Evolutionary conservation across 2,888 invertebrate genomes (phyloP).

Genomic region (Cancer borealis): DNA sequence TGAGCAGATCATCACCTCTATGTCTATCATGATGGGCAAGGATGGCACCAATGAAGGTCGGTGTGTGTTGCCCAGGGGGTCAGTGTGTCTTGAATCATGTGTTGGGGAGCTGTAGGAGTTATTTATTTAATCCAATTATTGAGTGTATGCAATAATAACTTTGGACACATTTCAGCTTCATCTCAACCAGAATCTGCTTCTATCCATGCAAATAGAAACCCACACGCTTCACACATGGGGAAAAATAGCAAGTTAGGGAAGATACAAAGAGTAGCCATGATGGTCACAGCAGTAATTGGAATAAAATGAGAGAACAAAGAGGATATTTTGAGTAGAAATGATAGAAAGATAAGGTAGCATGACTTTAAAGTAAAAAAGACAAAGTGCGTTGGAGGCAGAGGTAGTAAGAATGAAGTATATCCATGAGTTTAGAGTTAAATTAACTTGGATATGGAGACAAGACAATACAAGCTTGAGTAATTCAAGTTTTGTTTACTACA

Average conservation of each 20-base stretch:
- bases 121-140: background rate
- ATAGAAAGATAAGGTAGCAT: background rate
- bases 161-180: background rate
- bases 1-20: conserved; percentile 93
- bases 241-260: background rate
- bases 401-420: background rate
- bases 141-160: background rate
- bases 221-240: background rate
- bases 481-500: background rate
- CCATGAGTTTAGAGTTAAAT: background rate
- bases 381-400: too few species aligned
- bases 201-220: background rate
- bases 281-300: background rate
- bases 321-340: background rate
- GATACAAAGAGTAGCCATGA: background rate
- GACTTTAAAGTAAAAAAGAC: background rate
- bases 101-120: background rate
- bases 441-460: background rate
- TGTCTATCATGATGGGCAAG: conserved; percentile 91
- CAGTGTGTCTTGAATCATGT: background rate
- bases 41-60: conserved; percentile 85
- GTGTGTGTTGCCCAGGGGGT: background rate
- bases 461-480: background rate
- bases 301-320: background rate
- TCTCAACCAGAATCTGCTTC: conserved; percentile 8